Evolutionary conservation across 2,888 invertebrate genomes (phyloP).

Genomic region (Ochropleura leucogaster): DNA sequence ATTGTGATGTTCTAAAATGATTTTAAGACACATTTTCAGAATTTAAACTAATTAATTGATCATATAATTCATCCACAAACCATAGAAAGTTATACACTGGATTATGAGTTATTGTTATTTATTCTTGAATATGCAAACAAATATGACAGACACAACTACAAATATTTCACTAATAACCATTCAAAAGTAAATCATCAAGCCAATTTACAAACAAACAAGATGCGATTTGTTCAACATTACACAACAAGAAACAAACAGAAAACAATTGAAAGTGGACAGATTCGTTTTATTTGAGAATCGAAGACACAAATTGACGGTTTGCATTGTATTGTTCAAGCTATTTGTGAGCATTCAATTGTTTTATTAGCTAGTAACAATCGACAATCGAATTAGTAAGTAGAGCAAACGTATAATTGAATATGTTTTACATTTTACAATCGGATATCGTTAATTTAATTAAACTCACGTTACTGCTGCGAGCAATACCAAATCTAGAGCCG

Average conservation of each 20-base stretch:
- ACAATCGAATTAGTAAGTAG: slow-evolving; percentile 45
- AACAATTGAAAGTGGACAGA: slow-evolving; percentile 30
- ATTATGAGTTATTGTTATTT: background rate
- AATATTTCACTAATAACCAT: background rate
- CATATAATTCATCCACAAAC: background rate
- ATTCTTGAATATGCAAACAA: background rate
- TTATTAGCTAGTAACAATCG: slow-evolving; percentile 30
- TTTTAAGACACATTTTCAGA: background rate
- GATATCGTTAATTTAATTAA: slow-evolving; percentile 45
- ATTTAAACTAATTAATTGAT: background rate
- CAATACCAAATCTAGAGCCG: slow-evolving; percentile 57
- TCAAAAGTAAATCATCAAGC: background rate
- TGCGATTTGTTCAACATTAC: background rate
- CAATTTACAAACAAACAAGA: background rate
- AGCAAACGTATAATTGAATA: slow-evolving; percentile 51
- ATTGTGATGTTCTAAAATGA: background rate
- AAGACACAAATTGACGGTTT: slow-evolving; percentile 1
- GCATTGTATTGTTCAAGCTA: slow-evolving; percentile 28
- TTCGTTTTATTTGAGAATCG: slow-evolving; percentile 16
- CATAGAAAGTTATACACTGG: background rate
- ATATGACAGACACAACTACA: background rate
- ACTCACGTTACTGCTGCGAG: slow-evolving; percentile 51
- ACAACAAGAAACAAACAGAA: slow-evolving; percentile 34
- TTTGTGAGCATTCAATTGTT: slow-evolving; percentile 33
- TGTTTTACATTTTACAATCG: slow-evolving; percentile 36